Percentiles rank a stretch among this genome's conserved stretches.
Evolutionary conservation across 2,113 vertebrate genomes (phyloP).

Genomic region (Hippocampus abdominalis): DNA sequence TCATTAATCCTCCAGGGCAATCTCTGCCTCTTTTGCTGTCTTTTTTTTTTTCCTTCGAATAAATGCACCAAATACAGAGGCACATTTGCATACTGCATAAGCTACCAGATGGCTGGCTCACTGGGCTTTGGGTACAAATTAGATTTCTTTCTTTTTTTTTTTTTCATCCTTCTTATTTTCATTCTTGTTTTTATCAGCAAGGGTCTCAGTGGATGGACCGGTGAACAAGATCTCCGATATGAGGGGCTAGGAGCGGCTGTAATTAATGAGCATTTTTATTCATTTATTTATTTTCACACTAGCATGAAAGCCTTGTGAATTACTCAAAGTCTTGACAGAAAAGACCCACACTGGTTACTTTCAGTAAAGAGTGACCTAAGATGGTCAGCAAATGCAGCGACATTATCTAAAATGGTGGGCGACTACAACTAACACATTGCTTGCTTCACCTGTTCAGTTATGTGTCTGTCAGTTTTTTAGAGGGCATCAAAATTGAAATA

Average conservation of each 20-base stretch:
- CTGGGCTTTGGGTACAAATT: slow-evolving; percentile 87
- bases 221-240: not conserved
- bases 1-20: slow-evolving; percentile 98
- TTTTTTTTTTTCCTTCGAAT: slow-evolving; percentile 60
- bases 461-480: not conserved
- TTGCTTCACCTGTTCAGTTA: slow-evolving; percentile 31
- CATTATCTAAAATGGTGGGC: slow-evolving; percentile 7
- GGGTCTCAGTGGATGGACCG: not conserved
- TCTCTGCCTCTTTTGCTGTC: slow-evolving; percentile 64
- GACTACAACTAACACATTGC: slow-evolving; percentile 8
- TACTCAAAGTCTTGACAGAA: not conserved
- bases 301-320: slow-evolving; percentile 11
- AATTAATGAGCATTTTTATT: slow-evolving; percentile 6
- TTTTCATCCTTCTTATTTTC: slow-evolving; percentile 3
- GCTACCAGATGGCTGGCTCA: slow-evolving; percentile 96
- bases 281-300: not conserved
- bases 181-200: not conserved
- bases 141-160: slow-evolving; percentile 74
- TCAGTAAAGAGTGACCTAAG: slow-evolving; percentile 25
- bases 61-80: slow-evolving; percentile 62
- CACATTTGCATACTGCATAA: slow-evolving; percentile 97
- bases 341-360: slow-evolving; percentile 21
- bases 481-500: not conserved
- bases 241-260: not conserved
- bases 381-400: slow-evolving; percentile 8